phyloP scores from a whole-genome alignment of 2,888 invertebrate genomes.

The Athalia circularis region DNA sequence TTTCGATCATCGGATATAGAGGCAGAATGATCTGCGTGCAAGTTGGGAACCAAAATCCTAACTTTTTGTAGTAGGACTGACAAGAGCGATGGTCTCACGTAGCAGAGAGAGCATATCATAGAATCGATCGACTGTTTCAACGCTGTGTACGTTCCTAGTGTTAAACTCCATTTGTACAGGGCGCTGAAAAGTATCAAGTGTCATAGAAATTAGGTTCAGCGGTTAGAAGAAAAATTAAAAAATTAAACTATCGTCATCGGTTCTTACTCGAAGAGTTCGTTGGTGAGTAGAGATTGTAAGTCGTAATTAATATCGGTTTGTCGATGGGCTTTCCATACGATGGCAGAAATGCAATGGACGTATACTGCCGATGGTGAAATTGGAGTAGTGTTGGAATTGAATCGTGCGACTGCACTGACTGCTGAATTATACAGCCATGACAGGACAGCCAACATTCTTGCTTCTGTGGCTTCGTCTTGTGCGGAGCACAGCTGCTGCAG shows the following conservation, averaged over 20 bases:
- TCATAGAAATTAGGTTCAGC: not conserved
- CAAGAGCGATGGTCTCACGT: constrained; percentile 87
- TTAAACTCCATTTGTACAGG: constrained; percentile 85
- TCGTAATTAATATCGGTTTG: constrained; percentile 78
- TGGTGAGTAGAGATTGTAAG: constrained; percentile 82
- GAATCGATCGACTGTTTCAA: constrained; percentile 91
- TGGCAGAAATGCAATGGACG: constrained; percentile 87
- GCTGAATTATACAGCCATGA: constrained; percentile 84
- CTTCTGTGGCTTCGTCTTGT: constrained; percentile 77
- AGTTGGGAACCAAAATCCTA: constrained; percentile 78
- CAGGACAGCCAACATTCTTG: constrained; percentile 81
- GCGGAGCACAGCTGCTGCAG: constrained; percentile 86
- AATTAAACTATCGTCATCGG: constrained; percentile 39
- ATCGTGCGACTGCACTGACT: constrained; percentile 72
- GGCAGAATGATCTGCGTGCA: constrained; percentile 74
- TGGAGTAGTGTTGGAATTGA: constrained; percentile 56
- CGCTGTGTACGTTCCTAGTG: constrained; percentile 82
- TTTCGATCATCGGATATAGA: constrained; percentile 79
- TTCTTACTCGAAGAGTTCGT: constrained; percentile 83
- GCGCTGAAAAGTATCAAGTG: constrained; percentile 70
- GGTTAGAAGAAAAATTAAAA: constrained; percentile 45
- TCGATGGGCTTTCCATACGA: constrained; percentile 85
- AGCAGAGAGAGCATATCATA: constrained; percentile 90
- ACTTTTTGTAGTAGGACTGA: constrained; percentile 84
- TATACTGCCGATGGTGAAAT: constrained; percentile 76